These are phyloP conservation scores for Accipiter cooperii DNA, from an alignment of 2,113 vertebrate genomes.

Conservation along the genomic window DNA sequence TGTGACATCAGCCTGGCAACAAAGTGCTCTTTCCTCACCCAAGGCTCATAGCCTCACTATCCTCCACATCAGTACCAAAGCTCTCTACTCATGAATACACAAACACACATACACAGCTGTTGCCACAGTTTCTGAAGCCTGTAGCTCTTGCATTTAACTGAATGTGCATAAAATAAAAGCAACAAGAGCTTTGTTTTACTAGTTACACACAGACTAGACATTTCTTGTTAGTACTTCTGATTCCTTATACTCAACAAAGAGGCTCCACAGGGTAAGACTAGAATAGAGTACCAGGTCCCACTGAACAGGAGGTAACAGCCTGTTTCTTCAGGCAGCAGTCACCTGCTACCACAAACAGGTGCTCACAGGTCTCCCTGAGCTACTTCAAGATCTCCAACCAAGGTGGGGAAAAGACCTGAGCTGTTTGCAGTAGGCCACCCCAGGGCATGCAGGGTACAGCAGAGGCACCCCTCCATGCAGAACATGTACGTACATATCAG, in stretches of 20 bases:
- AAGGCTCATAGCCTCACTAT: neutral
- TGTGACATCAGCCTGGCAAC: neutral
- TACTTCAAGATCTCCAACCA: neutral
- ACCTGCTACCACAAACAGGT: neutral
- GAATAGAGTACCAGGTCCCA: neutral
- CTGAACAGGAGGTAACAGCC: neutral
- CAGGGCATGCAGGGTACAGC: fast-evolving
- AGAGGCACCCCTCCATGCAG: neutral
- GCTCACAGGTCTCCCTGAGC: neutral
- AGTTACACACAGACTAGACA: neutral
- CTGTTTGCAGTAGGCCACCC: neutral
- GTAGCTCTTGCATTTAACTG: neutral
- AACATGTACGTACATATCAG: slow-evolving; percentile 79
- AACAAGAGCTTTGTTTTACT: neutral
- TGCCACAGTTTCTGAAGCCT: neutral
- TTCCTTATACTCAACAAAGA: neutral
- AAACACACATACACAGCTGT: neutral
- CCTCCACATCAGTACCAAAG: neutral
- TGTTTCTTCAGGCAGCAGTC: neutral
- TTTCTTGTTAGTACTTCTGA: neutral
- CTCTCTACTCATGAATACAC: neutral
- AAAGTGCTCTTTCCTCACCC: neutral
- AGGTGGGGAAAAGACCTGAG: neutral
- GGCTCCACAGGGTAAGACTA: neutral
- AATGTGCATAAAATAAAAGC: neutral